Percentiles rank a stretch among this genome's conserved stretches.
Evolutionary conservation across 1,140 invertebrate species (phyloP).

Genomic region (Campoletis sonorensis): DNA sequence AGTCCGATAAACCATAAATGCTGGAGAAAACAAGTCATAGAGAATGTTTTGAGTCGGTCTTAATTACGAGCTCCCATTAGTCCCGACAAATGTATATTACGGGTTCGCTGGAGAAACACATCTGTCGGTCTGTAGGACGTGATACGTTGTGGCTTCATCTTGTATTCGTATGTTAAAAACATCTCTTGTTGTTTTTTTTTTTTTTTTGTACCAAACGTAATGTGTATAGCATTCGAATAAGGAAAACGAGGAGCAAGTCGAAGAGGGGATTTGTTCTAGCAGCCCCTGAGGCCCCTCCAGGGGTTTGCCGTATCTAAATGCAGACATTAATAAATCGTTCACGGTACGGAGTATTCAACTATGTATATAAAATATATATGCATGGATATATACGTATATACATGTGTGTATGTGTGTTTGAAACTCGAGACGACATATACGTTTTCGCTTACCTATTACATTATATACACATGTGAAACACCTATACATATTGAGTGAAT

Average conservation of each 20-base stretch:
- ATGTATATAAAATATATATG: background rate
- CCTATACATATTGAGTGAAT: background rate
- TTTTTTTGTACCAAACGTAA: slow-evolving; percentile 61
- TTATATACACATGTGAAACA: background rate
- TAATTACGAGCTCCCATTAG: slow-evolving; percentile 41
- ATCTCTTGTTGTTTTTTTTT: too few species aligned
- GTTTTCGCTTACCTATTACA: slow-evolving; percentile 12
- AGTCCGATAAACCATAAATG: background rate
- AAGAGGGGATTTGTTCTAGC: slow-evolving; percentile 50
- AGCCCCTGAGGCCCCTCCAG: slow-evolving; percentile 56
- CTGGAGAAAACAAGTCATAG: background rate
- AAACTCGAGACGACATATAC: slow-evolving; percentile 9
- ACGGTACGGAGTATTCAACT: slow-evolving; percentile 40
- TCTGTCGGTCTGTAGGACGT: slow-evolving; percentile 41
- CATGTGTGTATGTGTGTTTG: too few species aligned
- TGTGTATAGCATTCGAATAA: slow-evolving; percentile 49
- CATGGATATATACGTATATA: too few species aligned
- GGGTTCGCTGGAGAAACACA: slow-evolving; percentile 15
- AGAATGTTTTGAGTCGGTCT: slow-evolving; percentile 34
- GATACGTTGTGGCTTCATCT: slow-evolving; percentile 52
- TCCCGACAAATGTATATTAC: slow-evolving; percentile 25
- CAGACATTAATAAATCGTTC: slow-evolving; percentile 68
- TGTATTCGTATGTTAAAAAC: slow-evolving; percentile 54
- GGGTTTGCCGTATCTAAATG: slow-evolving; percentile 64
- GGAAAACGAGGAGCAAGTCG: slow-evolving; percentile 14